Conservation (phyloP, 2,888 invertebrate species). For the Punctoribates punctum region DNA sequence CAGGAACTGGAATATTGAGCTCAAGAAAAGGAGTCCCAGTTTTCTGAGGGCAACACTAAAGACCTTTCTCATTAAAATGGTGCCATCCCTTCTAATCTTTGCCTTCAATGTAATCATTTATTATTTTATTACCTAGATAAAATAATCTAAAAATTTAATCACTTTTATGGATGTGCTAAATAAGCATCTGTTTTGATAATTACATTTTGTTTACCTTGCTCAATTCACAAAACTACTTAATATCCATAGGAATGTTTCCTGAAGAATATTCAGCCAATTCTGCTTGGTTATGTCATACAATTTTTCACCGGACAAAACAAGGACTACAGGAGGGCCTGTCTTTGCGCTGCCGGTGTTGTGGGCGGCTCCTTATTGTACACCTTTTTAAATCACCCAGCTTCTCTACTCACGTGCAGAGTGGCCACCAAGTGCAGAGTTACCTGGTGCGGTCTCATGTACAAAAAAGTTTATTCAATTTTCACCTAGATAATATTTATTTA, state of each 20-base stretch:
- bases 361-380: constrained; percentile 73
- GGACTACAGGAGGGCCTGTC: constrained; percentile 55
- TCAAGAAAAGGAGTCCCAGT: constrained; percentile 46
- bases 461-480: no score
- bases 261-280: constrained; percentile 54
- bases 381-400: constrained; percentile 77
- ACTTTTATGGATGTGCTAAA: neutral
- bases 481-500: no score
- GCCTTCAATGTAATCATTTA: neutral
- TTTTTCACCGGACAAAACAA: constrained; percentile 28
- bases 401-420: constrained; percentile 74
- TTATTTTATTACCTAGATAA: constrained; percentile 20
- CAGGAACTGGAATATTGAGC: constrained; percentile 48
- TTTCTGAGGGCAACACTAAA: constrained; percentile 45
- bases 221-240: no score
- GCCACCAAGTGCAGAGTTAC: constrained; percentile 77
- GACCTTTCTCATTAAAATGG: constrained; percentile 41
- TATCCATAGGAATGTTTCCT: constrained; percentile 49
- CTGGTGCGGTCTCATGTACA: constrained; percentile 74
- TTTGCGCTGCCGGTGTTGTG: constrained; percentile 69
- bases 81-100: neutral
- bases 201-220: neutral
- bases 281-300: constrained; percentile 46
- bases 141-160: neutral
- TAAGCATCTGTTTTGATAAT: neutral